phyloP scores from a whole-genome alignment of 2,888 invertebrate genomes.

The Parnassius orleans region DNA sequence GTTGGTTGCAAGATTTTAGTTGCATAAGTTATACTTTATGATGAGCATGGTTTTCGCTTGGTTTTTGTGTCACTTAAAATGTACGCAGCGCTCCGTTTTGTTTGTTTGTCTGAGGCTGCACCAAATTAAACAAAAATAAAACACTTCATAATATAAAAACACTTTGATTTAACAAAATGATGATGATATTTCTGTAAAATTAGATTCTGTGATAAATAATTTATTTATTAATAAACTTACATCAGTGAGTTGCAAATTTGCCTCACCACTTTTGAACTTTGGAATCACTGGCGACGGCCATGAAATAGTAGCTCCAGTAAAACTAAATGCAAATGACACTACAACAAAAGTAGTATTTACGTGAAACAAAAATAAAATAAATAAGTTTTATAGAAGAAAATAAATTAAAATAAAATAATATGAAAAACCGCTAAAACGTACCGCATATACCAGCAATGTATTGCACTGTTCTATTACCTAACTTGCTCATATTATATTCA shows the following conservation, averaged over 20 bases:
- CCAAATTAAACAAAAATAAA: too few species aligned
- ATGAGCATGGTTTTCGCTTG: too few species aligned
- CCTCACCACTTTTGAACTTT: constrained; percentile 68
- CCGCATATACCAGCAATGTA: constrained; percentile 72
- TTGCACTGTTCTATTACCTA: constrained; percentile 58
- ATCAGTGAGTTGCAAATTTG: constrained; percentile 61
- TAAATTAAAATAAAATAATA: constrained; percentile 14
- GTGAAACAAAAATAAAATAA: constrained; percentile 15
- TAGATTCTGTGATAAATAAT: too few species aligned
- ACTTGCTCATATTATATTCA: constrained; percentile 36
- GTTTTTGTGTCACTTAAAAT: too few species aligned
- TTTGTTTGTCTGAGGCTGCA: too few species aligned
- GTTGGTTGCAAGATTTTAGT: too few species aligned
- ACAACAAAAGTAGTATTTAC: constrained; percentile 29
- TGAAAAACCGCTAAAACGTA: constrained; percentile 50
- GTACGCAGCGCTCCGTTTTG: too few species aligned
- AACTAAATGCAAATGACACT: constrained; percentile 71
- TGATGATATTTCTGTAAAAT: too few species aligned
- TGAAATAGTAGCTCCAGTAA: constrained; percentile 69
- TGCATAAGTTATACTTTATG: too few species aligned
- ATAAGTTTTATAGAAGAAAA: not conserved
- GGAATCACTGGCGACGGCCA: constrained; percentile 81
- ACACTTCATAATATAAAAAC: too few species aligned
- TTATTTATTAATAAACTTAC: constrained; percentile 46
- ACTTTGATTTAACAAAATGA: too few species aligned